Evolutionary conservation across 2,888 invertebrate genomes (phyloP), one percentile per base, ranked within the genome.

Genomic region (Agrotis exclamationis): DNA sequence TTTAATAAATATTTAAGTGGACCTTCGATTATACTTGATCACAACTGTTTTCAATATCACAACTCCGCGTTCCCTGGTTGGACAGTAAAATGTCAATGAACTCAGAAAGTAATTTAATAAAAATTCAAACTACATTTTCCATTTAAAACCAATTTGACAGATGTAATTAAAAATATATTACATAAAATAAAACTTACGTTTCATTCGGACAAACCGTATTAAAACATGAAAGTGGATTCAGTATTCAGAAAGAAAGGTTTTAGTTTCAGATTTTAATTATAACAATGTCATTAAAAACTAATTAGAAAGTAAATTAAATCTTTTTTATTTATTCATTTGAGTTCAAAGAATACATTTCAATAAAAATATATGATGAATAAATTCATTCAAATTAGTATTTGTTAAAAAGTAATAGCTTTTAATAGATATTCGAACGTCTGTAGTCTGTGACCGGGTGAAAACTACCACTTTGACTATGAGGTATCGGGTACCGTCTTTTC

Each of bases 221-320:
- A 53, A 51, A 73, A 59, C 24, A 45, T 53, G 22, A 76, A 65
- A 77, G 28, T n/a, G 48, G 58, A 57, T 44, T 50, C 16, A 58
- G 3, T 73, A 45, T 59, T 50, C 33, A 45, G 50, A 63, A 58
- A 6, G n/a, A 50, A 51, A 57, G 47, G 39, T 57, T 79, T 78
- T 47, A 62, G 47, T 71, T 74, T 78, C 7, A 1, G 5, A 47
- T 44, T 72, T 51, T 62, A 78, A 70, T 60, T 50, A 50, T 4
- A 54, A 20, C 18, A 74, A 48, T 74, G 18, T 24, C 22, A 70
- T 77, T 39, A 39, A 51, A 65, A 78, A 28, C 6, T 47, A 71
- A 72, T 57, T 62, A 51, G 24, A 78, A 74, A 78, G 3, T 44
- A 51, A 71, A 51, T 47, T 56, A 22, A n/a, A 53, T 13, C 51